Base-by-base conservation (phyloP, 2,888 invertebrate genomes). In the Nebria salina region DNA sequence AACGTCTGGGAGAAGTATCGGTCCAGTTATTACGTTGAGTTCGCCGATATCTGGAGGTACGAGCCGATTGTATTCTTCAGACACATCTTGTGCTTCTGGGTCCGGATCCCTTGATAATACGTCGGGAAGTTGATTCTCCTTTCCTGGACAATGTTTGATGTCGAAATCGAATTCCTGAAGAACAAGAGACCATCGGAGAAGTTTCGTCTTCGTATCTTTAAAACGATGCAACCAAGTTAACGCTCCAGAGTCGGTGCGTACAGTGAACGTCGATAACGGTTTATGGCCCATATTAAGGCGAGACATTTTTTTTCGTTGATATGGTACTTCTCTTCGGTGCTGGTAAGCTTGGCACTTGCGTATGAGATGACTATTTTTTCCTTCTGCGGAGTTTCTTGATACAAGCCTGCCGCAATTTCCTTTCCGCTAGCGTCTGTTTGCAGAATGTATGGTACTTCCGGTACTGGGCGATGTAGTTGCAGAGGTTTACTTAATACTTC, bases 181-280 rank as follows among this genome's bases (percentile, higher is more conserved):
- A 1, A 20, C 20, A 20, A 20, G 20, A 20, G 20, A 20, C 20
- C 20, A 20, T 20, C 20, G 20, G 20, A 20, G 20, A 20, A 20
- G 20, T 20, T 20, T 20, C 20, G 20, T 20, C 20, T 20, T 20
- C 20, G 20, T 20, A 20, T 20, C 20, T 1, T 20, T 20, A 20
- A 20, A 20, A 20, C 20, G 20, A 20, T 20, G 20, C 20, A 20
- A 20, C 20, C 20, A 20, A 20, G 20, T 20, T 20, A 85, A 82
- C 1, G 83, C 83, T 13, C 81, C n/a, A 75, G 81, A 84, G 75
- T 85, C 85, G 0, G 85, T 86, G 0, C 83, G 25, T 4, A 85
- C 72, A 0, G 73, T 79, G 68, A 85, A 1, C n/a, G 83, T 1
- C 75, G 75, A n/a, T n/a, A n/a, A n/a, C n/a, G n/a, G n/a, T n/a